A percentile compares a stretch with the other conserved stretches of the same genome.
phyloP scores from a whole-genome alignment of 2,888 invertebrate genomes.

The Opisthograptis luteolata region DNA sequence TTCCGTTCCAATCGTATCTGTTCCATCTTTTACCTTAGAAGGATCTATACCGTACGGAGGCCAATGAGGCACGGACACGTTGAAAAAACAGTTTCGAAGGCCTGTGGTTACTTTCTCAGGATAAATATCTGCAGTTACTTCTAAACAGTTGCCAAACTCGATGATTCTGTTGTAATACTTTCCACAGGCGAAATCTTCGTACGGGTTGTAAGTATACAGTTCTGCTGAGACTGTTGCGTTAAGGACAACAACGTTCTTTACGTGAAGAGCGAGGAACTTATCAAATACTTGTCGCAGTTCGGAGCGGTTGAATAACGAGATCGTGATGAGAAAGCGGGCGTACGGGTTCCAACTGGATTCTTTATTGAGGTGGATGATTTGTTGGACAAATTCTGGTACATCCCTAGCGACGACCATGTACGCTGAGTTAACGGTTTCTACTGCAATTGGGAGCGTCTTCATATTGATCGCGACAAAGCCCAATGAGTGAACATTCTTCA shows the following conservation, averaged over 20 bases:
- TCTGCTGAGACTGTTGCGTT: conserved; percentile 45
- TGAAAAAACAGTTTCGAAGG: conserved; percentile 57
- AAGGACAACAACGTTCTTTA: conserved; percentile 49
- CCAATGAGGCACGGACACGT: conserved; percentile 49
- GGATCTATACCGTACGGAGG: conserved; percentile 56
- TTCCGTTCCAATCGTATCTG: conserved; percentile 41
- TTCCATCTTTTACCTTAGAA: background rate
- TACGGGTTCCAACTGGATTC: conserved; percentile 56
- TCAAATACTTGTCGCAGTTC: conserved; percentile 50
- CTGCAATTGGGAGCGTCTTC: background rate
- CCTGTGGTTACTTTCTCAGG: conserved; percentile 49
- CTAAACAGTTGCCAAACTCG: conserved; percentile 51
- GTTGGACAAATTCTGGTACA: conserved; percentile 32
- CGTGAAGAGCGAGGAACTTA: conserved; percentile 44
- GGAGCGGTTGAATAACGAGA: conserved; percentile 35
- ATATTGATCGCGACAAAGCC: conserved; percentile 4
- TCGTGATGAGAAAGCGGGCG: conserved; percentile 48
- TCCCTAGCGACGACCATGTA: conserved; percentile 47
- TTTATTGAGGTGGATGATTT: conserved; percentile 35
- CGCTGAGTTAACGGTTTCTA: conserved; percentile 1
- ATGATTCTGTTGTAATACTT: conserved; percentile 52
- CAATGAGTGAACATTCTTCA: conserved; percentile 35
- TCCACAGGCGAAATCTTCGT: conserved; percentile 63
- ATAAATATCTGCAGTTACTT: conserved; percentile 39
- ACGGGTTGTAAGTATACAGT: conserved; percentile 63